Percentiles rank a stretch among this genome's conserved stretches.
Evolutionary conservation across 2,797 vertebrate genomes (phyloP).

Genomic region (Chiroxiphia lanceolata): DNA sequence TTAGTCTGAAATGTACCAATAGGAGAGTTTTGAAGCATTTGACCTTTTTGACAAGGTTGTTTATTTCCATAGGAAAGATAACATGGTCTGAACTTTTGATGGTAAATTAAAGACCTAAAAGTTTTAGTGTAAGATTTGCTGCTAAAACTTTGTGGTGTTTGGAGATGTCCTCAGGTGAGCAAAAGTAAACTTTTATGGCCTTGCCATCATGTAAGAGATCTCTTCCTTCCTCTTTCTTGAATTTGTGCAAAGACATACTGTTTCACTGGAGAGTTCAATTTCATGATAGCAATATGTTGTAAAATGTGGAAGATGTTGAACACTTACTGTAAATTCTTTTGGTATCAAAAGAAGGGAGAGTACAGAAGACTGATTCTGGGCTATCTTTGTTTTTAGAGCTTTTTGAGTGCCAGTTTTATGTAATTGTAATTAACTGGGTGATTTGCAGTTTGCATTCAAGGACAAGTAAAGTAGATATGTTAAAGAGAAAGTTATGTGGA

Average conservation of each 20-base stretch:
- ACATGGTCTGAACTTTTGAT: not conserved
- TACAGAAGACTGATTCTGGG: not conserved
- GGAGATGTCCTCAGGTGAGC: not conserved
- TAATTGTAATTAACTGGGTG: not conserved
- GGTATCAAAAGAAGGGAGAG: not conserved
- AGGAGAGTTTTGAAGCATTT: not conserved
- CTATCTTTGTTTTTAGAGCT: not conserved
- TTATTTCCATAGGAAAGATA: not conserved
- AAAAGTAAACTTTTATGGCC: not conserved
- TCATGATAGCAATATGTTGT: not conserved
- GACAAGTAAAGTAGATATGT: not conserved
- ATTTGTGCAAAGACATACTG: not conserved
- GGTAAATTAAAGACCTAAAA: not conserved
- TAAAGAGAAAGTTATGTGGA: not conserved
- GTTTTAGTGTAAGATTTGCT: not conserved
- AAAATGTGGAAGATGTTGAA: not conserved
- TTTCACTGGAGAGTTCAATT: not conserved
- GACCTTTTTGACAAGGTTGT: not conserved
- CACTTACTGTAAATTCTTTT: not conserved
- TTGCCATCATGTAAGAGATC: not conserved
- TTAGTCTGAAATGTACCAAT: not conserved
- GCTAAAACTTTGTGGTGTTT: not conserved
- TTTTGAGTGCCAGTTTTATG: not conserved
- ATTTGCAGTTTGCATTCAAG: not conserved
- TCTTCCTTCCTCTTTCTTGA: not conserved